A percentile compares a stretch with the other conserved stretches of the same genome.
These are phyloP conservation scores for Sebastes itinus DNA, from an alignment of 2,797 vertebrate species.

Conservation along the genomic window DNA sequence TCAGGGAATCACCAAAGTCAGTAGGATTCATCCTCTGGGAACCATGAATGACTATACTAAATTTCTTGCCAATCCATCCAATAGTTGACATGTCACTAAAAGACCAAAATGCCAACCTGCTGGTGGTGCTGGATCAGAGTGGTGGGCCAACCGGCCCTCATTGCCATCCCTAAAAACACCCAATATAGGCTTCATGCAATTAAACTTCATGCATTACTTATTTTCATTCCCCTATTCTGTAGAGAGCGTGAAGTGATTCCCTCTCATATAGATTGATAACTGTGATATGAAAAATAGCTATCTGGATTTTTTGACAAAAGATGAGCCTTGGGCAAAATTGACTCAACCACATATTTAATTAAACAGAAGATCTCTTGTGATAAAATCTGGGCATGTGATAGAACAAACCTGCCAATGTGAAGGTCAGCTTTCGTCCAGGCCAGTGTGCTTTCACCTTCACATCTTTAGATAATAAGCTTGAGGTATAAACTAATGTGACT, in stretches of 20 bases:
- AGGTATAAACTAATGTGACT: constrained; percentile 33
- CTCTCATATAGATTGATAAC: neutral
- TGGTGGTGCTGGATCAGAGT: neutral
- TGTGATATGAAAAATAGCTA: neutral
- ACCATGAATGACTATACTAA: neutral
- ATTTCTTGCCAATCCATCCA: neutral
- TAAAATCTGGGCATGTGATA: constrained; percentile 21
- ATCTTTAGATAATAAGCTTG: constrained; percentile 23
- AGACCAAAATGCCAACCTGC: neutral
- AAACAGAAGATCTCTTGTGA: constrained; percentile 23
- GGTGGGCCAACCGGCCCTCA: neutral
- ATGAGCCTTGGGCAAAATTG: constrained; percentile 17
- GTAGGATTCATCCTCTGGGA: neutral
- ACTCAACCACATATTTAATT: constrained; percentile 1
- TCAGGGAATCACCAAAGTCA: neutral
- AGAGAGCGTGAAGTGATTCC: neutral
- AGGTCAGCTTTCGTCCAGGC: constrained; percentile 35
- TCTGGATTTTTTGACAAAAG: neutral
- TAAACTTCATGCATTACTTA: neutral
- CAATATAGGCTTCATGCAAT: neutral
- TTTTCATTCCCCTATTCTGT: neutral
- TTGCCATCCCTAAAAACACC: neutral
- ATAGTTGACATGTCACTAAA: neutral
- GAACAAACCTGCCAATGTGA: constrained; percentile 32
- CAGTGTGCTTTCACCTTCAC: constrained; percentile 19